Evolutionary conservation across 2,888 invertebrate genomes (phyloP).

Genomic region (Acanthosoma haemorrhoidale): DNA sequence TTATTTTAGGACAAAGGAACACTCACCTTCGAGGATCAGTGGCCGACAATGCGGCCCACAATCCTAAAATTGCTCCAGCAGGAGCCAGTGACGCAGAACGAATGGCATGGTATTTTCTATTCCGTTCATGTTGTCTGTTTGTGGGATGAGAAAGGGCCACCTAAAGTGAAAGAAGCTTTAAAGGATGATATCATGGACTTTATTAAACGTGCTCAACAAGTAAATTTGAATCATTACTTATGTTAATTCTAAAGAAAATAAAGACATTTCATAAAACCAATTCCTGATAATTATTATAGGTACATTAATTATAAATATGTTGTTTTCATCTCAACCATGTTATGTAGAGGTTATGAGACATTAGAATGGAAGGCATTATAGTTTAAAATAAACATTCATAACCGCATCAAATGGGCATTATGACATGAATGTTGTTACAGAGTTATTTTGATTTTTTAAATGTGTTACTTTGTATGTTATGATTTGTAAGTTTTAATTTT

Average conservation of each 20-base stretch:
- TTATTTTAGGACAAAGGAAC: constrained; percentile 65
- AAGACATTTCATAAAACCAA: no score
- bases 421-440: no score
- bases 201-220: constrained; percentile 84
- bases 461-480: no score
- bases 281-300: no score
- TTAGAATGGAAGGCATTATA: no score
- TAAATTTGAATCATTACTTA: constrained; percentile 44
- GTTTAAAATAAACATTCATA: no score
- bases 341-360: no score
- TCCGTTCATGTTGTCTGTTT: constrained; percentile 91
- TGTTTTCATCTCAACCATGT: background rate
- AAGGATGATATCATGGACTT: constrained; percentile 90
- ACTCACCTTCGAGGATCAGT: constrained; percentile 89
- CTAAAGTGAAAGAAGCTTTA: constrained; percentile 80
- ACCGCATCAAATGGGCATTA: no score
- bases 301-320: no score
- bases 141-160: constrained; percentile 94
- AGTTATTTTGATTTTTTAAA: no score
- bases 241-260: no score
- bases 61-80: constrained; percentile 90
- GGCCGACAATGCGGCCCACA: constrained; percentile 91
- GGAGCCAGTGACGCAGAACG: constrained; percentile 84
- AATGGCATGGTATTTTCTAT: constrained; percentile 98
- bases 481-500: no score